Evolutionary conservation across 2,113 vertebrate species (phyloP), one percentile per base, ranked within the genome.

Genomic region (Chaetorhynchus papuensis): DNA sequence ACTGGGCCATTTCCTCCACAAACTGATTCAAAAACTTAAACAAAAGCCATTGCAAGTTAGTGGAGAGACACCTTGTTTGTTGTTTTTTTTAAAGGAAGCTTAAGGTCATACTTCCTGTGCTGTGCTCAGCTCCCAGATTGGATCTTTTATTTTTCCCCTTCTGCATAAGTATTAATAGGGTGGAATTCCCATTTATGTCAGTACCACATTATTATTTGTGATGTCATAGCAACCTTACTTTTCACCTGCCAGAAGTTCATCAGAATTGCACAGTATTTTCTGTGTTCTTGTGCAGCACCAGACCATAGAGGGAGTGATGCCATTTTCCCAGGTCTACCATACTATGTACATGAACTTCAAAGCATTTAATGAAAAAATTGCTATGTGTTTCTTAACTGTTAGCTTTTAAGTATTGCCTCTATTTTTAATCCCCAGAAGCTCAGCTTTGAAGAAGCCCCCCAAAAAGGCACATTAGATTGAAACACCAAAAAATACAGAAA

Each of bases 51-150:
- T 77, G 42, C 33, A 92, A 59, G 24, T 63, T 39, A 77, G n/a
- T n/a, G 31, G 15, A 72, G 8, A 53, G 23, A 41, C 6, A 54
- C 2, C 2, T 9, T 41, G n/a, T 57, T 56, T 37, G 3, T 0
- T 11, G 15, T 26, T 47, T 50, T 56, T 56, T 68, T 37, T 8
- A 9, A 82, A 83, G 27, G 23, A 28, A 56, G 13, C 2, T 47
- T 60, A 64, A 52, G 2, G 59, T 93, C 30, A 27, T 31, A 66
- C 11, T 86, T 83, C 8, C 9, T 10, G 27, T 81, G 56, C 14
- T 94, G 13, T 33, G 30, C 14, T 76, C 44, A 41, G 21, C 14
- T 83, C 70, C 16, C 31, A 72, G 15, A 57, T 7, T 52, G 39
- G 14, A 53, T 37, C 26, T 64, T 66, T 60, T 66, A 30, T 75